A percentile compares a stretch with the other conserved stretches of the same genome.
phyloP scores from a whole-genome alignment of 1,140 invertebrate species.

The Bradynema listronoti region DNA sequence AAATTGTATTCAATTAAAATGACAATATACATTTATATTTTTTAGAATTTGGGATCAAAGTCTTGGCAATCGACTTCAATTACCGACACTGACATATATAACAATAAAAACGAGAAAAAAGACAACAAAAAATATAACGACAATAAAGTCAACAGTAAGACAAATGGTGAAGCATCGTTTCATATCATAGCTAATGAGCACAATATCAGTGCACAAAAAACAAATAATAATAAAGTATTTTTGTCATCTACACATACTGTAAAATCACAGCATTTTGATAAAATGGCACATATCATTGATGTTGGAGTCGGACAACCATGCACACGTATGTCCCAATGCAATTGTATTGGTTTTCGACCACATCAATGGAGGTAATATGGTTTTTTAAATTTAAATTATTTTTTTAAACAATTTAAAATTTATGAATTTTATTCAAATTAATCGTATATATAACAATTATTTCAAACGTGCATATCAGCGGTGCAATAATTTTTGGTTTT shows the following conservation, averaged over 20 bases:
- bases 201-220: neutral
- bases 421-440: too few relatives aligned
- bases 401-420: too few relatives aligned
- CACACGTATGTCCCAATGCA: conserved; percentile 27
- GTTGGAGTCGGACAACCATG: conserved; percentile 40
- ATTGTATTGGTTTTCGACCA: conserved; percentile 39
- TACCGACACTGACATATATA: too few relatives aligned
- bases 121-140: neutral
- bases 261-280: neutral
- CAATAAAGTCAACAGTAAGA: neutral
- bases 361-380: conserved; percentile 46
- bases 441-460: too few relatives aligned
- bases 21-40: too few relatives aligned
- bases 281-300: conserved; percentile 51
- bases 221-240: neutral
- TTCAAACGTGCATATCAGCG: too few relatives aligned
- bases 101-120: too few relatives aligned
- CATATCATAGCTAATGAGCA: neutral
- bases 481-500: too few relatives aligned
- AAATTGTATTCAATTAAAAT: too few relatives aligned
- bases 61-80: too few relatives aligned
- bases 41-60: too few relatives aligned
- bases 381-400: too few relatives aligned
- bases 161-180: conserved; percentile 1
- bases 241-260: neutral